Evolutionary conservation across 2,113 vertebrate species (phyloP).

Genomic region (Copsychus sechellarum): DNA sequence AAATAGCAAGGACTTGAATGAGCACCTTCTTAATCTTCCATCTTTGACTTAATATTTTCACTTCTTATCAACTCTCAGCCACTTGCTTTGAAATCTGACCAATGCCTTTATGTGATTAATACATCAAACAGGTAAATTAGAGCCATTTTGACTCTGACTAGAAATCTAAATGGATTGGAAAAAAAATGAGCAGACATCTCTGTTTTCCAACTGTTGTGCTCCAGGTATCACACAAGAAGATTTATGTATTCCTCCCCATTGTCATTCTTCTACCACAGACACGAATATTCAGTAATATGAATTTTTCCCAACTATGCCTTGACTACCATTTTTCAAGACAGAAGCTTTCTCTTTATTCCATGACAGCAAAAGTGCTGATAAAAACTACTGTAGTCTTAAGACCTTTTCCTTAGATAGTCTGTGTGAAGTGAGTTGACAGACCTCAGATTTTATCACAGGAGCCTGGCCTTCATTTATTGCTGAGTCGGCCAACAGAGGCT

Average conservation of each 20-base stretch:
- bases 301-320: not conserved
- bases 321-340: conserved; percentile 25
- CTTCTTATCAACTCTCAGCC: conserved; percentile 54
- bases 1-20: conserved; percentile 63
- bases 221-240: not conserved
- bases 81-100: conserved; percentile 67
- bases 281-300: not conserved
- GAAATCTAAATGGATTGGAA: not conserved
- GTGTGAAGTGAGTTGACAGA: not conserved
- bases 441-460: not conserved
- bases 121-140: conserved; percentile 66
- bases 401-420: not conserved
- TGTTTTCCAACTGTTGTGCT: conserved; percentile 15
- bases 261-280: not conserved
- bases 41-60: conserved; percentile 65
- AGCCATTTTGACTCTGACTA: conserved; percentile 31
- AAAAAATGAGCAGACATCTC: conserved; percentile 32
- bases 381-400: not conserved
- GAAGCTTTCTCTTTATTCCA: conserved; percentile 9
- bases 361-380: not conserved
- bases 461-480: not conserved
- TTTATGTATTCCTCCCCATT: not conserved
- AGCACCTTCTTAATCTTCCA: conserved; percentile 69
- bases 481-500: not conserved
- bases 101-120: conserved; percentile 59